Percentiles rank a stretch among this genome's conserved stretches.
Evolutionary conservation across 2,113 vertebrate species (phyloP).

Genomic region (Rhombomys opimus): DNA sequence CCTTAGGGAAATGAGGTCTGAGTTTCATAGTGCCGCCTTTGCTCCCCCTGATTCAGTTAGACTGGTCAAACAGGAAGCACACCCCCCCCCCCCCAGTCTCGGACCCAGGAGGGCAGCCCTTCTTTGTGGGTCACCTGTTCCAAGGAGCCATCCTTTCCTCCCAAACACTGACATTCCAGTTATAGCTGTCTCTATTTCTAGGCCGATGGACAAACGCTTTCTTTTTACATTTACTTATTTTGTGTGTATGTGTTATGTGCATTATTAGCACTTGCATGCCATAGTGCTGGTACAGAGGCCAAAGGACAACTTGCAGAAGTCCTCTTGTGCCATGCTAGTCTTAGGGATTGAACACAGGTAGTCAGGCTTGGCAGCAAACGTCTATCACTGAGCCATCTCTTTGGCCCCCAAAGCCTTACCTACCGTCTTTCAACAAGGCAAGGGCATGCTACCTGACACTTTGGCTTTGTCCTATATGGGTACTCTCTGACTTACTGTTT

Average conservation of each 20-base stretch:
- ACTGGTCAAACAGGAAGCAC: background rate
- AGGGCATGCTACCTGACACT: background rate
- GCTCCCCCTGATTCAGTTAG: background rate
- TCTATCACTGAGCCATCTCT: background rate
- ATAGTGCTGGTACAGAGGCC: background rate
- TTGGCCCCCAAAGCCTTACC: background rate
- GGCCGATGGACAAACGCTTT: background rate
- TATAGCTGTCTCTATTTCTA: background rate
- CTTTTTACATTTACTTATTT: background rate
- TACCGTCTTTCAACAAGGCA: background rate
- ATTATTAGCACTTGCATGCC: background rate
- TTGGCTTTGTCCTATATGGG: background rate
- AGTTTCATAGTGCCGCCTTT: background rate
- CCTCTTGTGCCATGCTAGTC: background rate
- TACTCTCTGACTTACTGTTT: background rate
- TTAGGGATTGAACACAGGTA: background rate
- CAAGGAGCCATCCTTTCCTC: background rate
- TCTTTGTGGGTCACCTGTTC: background rate
- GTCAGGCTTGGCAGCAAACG: too few species aligned
- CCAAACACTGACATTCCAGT: background rate
- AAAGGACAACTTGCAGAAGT: background rate
- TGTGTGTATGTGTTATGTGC: background rate
- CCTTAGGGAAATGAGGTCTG: background rate
- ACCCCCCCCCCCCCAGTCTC: too few species aligned
- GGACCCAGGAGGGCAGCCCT: background rate